Conservation (phyloP, 2,113 vertebrate species). For the Axis porcinus region DNA sequence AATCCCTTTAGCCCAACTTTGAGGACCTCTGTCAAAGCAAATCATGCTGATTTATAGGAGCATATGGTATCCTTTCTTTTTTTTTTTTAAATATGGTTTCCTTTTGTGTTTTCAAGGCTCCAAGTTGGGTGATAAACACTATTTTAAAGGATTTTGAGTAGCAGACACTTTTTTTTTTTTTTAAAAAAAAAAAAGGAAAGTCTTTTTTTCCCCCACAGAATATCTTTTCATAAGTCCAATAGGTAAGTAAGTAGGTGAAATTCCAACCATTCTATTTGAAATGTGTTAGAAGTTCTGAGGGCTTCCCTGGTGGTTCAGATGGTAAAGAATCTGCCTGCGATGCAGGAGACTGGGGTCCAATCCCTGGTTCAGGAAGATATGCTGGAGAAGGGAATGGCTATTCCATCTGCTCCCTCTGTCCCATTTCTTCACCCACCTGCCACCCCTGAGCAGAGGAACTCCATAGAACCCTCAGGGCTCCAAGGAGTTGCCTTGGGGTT, state of each 20-base stretch:
- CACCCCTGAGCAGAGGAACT: neutral
- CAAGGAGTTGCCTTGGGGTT: neutral
- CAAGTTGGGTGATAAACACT: neutral
- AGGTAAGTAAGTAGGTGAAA: neutral
- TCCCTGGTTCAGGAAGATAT: neutral
- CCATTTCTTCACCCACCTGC: neutral
- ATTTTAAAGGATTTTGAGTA: neutral
- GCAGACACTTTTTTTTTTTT: neutral
- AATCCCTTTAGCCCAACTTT: too few species aligned
- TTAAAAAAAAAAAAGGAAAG: neutral
- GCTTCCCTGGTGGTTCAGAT: neutral
- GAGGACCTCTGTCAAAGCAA: neutral
- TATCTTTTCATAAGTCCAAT: neutral
- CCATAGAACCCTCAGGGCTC: neutral
- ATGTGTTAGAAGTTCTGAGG: neutral
- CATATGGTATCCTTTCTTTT: neutral
- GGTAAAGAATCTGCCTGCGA: neutral
- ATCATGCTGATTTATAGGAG: neutral
- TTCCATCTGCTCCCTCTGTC: neutral
- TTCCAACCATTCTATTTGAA: neutral
- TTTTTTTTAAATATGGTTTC: neutral
- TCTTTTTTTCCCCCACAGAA: neutral
- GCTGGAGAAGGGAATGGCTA: neutral
- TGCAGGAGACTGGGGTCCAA: neutral
- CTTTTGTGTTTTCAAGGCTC: neutral